A percentile compares a stretch with the other conserved stretches of the same genome.
Evolutionary conservation across 2,888 invertebrate genomes (phyloP).

Genomic region (Pardosa pseudoannulata): DNA sequence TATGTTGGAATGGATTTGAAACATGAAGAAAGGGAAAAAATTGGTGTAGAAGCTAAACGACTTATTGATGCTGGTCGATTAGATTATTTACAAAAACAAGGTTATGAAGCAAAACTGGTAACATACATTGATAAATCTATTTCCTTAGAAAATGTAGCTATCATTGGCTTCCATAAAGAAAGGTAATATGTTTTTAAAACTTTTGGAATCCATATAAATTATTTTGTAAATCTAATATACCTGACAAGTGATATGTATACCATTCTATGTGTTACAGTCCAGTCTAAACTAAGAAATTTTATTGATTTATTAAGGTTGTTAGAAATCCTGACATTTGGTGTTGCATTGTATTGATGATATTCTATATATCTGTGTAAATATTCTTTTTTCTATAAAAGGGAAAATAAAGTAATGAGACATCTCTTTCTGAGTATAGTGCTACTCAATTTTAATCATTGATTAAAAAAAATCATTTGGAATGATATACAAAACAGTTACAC

Average conservation of each 20-base stretch:
- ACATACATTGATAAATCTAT: slow-evolving; percentile 83
- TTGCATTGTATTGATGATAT: too few relatives aligned
- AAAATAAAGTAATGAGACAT: too few relatives aligned
- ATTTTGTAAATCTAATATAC: too few relatives aligned
- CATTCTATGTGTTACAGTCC: too few relatives aligned
- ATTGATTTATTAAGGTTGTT: too few relatives aligned
- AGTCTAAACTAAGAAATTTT: too few relatives aligned
- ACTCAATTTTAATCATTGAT: slow-evolving; percentile 36
- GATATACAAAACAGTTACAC: slow-evolving; percentile 45
- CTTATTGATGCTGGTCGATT: slow-evolving; percentile 87
- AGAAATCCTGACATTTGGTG: too few relatives aligned
- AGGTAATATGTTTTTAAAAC: slow-evolving; percentile 26
- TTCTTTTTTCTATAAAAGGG: too few relatives aligned
- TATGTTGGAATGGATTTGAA: slow-evolving; percentile 75
- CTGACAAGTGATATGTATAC: too few relatives aligned
- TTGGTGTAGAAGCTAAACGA: slow-evolving; percentile 86
- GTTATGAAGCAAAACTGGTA: slow-evolving; percentile 82
- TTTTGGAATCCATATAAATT: too few relatives aligned
- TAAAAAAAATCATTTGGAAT: slow-evolving; percentile 56
- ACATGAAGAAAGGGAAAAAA: slow-evolving; percentile 80
- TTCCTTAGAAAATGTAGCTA: slow-evolving; percentile 88
- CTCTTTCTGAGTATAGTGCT: neutral
- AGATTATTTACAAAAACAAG: slow-evolving; percentile 81
- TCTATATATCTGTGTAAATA: too few relatives aligned
- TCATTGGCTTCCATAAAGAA: slow-evolving; percentile 80